Conservation (phyloP, 2,888 invertebrate species). For the Synanthedon tipuliformis region DNA sequence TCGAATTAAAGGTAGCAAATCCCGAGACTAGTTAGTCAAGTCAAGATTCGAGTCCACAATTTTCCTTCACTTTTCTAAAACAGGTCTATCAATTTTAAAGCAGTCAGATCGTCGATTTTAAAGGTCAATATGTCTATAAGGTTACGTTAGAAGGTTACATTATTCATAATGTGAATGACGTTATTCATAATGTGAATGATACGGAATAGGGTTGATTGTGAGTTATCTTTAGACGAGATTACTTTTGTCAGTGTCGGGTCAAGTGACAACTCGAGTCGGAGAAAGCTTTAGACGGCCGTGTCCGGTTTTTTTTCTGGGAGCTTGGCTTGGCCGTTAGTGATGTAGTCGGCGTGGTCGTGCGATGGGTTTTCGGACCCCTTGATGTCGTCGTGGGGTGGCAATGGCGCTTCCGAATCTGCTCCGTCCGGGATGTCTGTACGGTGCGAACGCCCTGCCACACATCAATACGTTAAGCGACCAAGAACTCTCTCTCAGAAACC, state of each 20-base stretch:
- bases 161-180: too few relatives aligned
- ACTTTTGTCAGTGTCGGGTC: conserved; percentile 15
- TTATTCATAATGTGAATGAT: too few relatives aligned
- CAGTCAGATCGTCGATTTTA: too few relatives aligned
- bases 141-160: too few relatives aligned
- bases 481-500: conserved; percentile 29
- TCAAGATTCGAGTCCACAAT: too few relatives aligned
- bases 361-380: conserved; percentile 71
- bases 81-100: too few relatives aligned
- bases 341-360: conserved; percentile 72
- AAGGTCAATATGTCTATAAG: too few relatives aligned
- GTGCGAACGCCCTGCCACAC: conserved; percentile 72
- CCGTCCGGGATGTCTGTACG: conserved; percentile 74
- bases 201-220: too few relatives aligned
- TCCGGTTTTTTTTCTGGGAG: conserved; percentile 64
- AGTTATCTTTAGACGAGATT: neutral
- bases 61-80: too few relatives aligned
- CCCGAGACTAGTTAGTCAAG: too few relatives aligned
- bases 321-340: conserved; percentile 68
- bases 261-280: neutral
- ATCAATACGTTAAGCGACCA: conserved; percentile 59
- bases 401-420: conserved; percentile 73
- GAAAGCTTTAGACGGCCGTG: conserved; percentile 51
- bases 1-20: too few relatives aligned
- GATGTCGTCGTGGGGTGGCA: conserved; percentile 69